phyloP scores from a whole-genome alignment of 2,888 invertebrate species.

The Phortica magna region DNA sequence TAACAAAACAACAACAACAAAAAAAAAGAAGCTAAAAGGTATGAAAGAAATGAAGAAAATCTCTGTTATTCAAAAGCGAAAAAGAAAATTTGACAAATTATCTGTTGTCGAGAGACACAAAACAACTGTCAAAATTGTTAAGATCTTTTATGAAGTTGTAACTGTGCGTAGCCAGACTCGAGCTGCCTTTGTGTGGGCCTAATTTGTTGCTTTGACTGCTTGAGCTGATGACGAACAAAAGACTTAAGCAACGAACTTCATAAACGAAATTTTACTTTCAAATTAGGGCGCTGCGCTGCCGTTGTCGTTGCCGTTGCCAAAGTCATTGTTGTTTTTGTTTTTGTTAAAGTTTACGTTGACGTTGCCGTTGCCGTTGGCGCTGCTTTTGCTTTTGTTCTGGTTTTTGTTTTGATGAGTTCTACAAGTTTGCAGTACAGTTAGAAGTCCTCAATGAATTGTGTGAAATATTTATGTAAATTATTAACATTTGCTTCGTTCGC shows the following conservation, averaged over 20 bases:
- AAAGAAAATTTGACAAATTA: background rate
- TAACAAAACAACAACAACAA: background rate
- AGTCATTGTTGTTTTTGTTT: constrained; percentile 45
- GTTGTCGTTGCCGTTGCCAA: constrained; percentile 56
- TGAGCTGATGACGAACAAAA: constrained; percentile 52
- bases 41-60: too few relatives aligned
- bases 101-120: background rate
- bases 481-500: constrained; percentile 44
- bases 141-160: constrained; percentile 2
- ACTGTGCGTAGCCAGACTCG: background rate
- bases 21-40: background rate
- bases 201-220: constrained; percentile 39
- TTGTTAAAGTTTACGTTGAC: too few relatives aligned
- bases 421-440: constrained; percentile 57
- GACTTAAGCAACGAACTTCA: constrained; percentile 47
- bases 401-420: constrained; percentile 54
- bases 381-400: constrained; percentile 43
- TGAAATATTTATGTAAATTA: constrained; percentile 71
- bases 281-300: constrained; percentile 67
- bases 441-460: constrained; percentile 66
- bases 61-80: background rate
- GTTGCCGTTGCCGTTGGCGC: constrained; percentile 36
- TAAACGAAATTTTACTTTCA: constrained; percentile 65
- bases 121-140: constrained; percentile 5
- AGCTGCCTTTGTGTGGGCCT: constrained; percentile 39